Conservation (phyloP, 2,113 vertebrate species). For the Reinhardtius hippoglossoides region DNA sequence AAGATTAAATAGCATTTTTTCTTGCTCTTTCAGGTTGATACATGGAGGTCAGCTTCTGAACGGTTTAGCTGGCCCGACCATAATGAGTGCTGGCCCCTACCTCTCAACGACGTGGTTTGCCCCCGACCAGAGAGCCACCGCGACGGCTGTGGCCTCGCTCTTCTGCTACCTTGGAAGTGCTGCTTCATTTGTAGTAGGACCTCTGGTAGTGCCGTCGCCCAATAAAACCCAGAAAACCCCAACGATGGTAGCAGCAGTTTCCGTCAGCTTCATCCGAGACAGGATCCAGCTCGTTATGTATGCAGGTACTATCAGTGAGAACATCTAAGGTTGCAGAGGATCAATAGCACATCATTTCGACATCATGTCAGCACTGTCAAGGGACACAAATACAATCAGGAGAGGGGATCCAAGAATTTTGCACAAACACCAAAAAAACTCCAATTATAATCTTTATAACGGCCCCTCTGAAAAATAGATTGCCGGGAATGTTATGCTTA, state of each 20-base stretch:
- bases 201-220: constrained; percentile 91
- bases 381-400: constrained; percentile 63
- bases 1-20: background rate
- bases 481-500: constrained; percentile 74
- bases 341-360: constrained; percentile 61
- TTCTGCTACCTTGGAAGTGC: constrained; percentile 91
- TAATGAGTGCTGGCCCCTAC: constrained; percentile 93
- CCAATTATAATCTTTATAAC: constrained; percentile 43
- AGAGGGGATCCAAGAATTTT: constrained; percentile 41
- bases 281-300: constrained; percentile 93
- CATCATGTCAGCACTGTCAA: constrained; percentile 44
- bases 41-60: constrained; percentile 95
- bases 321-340: background rate
- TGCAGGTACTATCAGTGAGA: constrained; percentile 83
- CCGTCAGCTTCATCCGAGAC: constrained; percentile 83
- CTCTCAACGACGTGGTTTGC: constrained; percentile 98
- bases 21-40: constrained; percentile 84
- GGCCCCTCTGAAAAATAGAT: constrained; percentile 60
- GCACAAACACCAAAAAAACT: constrained; percentile 35
- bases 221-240: constrained; percentile 84
- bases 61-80: constrained; percentile 93
- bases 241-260: constrained; percentile 40
- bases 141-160: constrained; percentile 93
- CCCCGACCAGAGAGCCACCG: constrained; percentile 94
- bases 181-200: constrained; percentile 89